Conservation (phyloP, 2,113 vertebrate genomes). For the Pandion haliaetus region DNA sequence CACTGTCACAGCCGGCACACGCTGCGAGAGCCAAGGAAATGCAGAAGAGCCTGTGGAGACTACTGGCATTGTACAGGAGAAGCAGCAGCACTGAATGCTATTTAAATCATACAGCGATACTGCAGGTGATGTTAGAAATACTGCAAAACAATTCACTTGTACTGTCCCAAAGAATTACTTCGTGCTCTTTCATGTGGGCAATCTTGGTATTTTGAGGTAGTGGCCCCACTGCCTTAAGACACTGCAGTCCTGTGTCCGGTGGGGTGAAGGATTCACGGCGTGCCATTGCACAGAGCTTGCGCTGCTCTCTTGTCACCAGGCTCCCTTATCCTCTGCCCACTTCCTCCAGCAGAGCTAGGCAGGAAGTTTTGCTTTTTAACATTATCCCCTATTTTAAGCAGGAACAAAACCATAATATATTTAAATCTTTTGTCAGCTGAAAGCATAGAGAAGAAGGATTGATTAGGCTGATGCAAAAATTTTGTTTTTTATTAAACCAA, state of each 20-base stretch:
- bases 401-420: neutral
- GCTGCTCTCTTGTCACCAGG: neutral
- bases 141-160: neutral
- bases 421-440: neutral
- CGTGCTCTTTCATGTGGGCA: neutral
- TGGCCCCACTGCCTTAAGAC: neutral
- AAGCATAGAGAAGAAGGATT: neutral
- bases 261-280: neutral
- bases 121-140: neutral
- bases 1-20: neutral
- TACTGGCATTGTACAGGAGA: neutral
- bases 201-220: neutral
- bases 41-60: neutral
- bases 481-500: neutral
- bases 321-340: constrained; percentile 5
- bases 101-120: neutral
- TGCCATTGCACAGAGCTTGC: neutral
- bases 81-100: neutral
- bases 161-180: neutral
- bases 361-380: constrained; percentile 40
- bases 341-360: neutral
- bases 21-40: neutral
- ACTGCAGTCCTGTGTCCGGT: rapidly evolving
- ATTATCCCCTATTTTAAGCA: neutral
- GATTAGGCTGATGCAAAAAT: neutral